Base-by-base conservation (phyloP, 2,113 vertebrate species). In the Pelobates fuscus region DNA sequence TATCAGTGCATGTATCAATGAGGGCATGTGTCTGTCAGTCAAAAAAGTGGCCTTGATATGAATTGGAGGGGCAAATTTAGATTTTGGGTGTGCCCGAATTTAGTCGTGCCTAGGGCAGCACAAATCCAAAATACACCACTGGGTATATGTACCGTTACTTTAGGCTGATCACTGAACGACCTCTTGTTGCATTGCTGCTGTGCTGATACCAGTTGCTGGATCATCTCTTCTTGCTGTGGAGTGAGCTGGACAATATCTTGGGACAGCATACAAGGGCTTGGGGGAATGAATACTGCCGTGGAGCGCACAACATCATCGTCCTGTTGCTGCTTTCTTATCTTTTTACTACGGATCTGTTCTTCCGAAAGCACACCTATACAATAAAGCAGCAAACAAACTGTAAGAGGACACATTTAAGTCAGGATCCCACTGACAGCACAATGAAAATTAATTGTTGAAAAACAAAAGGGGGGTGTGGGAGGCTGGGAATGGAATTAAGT, bases 161-260 rank as follows among this genome's bases (percentile, higher is more conserved):
- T 90, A 63, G 89, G 89, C 80, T 90, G 89, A 67, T 89, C 89
- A 0, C 88, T 89, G 80, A 90, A 90, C 23, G 88, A 89, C 12
- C 88, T 83, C 11, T 90, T 90, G 80, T 90, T 90, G 75, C 89
- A 90, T 70, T 90, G 89, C 52, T 88, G 83, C 78, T 90, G 89
- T 2, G 88, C 89, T 0, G 87, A 82, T 37, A 90, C 89, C 60
- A 90, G 44, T 72, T 89, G 88, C 46, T 83, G 84, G 77, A 90
- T 90, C 89, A 90, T 89, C 2, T 81, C 81, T 62, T 89, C 84
- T 55, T 90, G 89, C 1, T 86, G 82, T 0, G 81, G 85, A 0
- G 88, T 89, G 8, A 90, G 59, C 76, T 83, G 85, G 37, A 83
- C 26, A 0, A 82, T 64, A 14, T 81, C 82, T 3, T 77, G 68